Percentiles rank a stretch among this genome's conserved stretches.
Conservation (phyloP, 2,888 invertebrate genomes). For the Clitarchus hookeri region DNA sequence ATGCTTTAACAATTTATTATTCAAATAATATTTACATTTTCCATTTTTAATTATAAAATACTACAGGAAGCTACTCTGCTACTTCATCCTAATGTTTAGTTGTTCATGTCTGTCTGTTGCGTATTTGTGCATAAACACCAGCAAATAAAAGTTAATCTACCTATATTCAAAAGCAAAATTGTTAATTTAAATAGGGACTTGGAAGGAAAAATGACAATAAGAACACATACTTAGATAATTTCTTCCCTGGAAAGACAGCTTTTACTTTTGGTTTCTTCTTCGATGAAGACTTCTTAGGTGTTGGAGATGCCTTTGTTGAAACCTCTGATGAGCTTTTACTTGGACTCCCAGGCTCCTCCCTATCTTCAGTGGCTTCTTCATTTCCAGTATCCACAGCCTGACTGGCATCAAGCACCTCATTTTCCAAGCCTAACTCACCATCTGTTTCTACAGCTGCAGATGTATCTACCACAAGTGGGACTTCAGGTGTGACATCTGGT, state of each 20-base stretch:
- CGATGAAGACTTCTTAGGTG: conserved; percentile 47
- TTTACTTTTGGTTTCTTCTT: conserved; percentile 50
- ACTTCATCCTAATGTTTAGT: too few species aligned
- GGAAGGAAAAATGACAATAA: too few species aligned
- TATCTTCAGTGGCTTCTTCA: not conserved
- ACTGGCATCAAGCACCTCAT: not conserved
- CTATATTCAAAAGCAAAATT: too few species aligned
- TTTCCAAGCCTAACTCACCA: not conserved
- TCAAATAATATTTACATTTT: too few species aligned
- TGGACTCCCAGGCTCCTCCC: conserved; percentile 34
- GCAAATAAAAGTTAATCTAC: too few species aligned
- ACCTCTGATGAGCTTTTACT: conserved; percentile 34
- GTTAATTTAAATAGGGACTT: too few species aligned
- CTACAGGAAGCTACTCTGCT: too few species aligned
- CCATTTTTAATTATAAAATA: too few species aligned
- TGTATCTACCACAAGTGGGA: conserved; percentile 27
- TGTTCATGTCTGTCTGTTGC: too few species aligned
- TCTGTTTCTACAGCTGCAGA: conserved; percentile 33
- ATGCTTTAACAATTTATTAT: too few species aligned
- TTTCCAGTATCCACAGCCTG: not conserved
- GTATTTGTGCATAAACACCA: too few species aligned
- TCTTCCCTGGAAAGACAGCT: conserved; percentile 42
- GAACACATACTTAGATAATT: conserved; percentile 47
- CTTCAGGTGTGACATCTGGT: not conserved
- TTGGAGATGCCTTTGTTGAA: conserved; percentile 41